Conservation (phyloP, 2,113 vertebrate genomes). For the Cacatua alba region DNA sequence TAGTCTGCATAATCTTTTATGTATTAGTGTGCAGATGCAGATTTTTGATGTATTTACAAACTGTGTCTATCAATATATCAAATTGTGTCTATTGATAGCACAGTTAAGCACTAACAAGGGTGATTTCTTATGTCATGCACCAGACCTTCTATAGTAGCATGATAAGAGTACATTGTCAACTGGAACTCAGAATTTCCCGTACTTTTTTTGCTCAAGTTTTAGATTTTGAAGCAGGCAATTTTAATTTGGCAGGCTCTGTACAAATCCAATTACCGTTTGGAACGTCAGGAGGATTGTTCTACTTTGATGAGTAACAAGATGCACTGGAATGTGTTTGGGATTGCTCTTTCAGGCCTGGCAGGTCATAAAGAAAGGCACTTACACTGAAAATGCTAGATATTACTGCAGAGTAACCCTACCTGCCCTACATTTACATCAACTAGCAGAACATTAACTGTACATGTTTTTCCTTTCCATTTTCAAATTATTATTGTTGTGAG, state of each 20-base stretch:
- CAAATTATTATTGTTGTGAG: background rate
- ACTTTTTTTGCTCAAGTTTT: conserved; percentile 26
- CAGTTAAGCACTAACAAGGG: background rate
- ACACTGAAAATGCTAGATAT: background rate
- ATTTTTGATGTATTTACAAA: background rate
- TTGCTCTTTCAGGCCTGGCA: conserved; percentile 24
- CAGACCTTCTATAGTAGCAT: background rate
- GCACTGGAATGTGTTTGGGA: conserved; percentile 4
- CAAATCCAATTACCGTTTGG: conserved; percentile 73
- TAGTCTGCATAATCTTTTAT: background rate
- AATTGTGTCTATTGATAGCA: background rate
- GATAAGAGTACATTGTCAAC: background rate
- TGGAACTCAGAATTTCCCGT: conserved; percentile 25
- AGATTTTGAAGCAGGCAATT: conserved; percentile 60
- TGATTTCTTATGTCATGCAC: background rate
- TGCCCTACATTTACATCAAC: background rate
- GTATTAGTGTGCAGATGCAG: background rate
- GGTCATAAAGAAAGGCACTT: conserved; percentile 23
- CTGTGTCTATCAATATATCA: background rate
- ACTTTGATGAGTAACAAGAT: conserved; percentile 40
- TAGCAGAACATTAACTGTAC: background rate
- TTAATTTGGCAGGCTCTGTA: conserved; percentile 56
- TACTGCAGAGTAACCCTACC: conserved; percentile 39
- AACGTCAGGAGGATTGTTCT: conserved; percentile 7
- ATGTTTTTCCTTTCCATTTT: background rate